A percentile compares a stretch with the other conserved stretches of the same genome.
These are phyloP conservation scores for Tinea pellionella DNA, from an alignment of 2,888 invertebrate genomes.

Conservation along the genomic window DNA sequence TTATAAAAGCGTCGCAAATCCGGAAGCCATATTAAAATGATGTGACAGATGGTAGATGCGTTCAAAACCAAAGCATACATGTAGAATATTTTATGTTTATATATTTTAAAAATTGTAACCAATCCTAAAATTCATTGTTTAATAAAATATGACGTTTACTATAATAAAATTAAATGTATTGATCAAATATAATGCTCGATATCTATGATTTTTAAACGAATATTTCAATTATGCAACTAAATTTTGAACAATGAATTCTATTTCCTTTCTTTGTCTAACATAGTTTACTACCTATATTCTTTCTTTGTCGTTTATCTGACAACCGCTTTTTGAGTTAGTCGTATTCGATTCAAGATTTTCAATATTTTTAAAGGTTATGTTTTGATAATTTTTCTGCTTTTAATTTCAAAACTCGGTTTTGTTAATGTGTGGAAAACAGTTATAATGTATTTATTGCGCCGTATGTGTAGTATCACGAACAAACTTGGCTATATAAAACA, in stretches of 20 bases:
- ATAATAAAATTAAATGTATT: too few species aligned
- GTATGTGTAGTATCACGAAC: constrained; percentile 25
- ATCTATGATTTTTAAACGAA: too few species aligned
- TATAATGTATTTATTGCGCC: constrained; percentile 29
- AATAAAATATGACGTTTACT: too few species aligned
- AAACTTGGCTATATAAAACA: constrained; percentile 23
- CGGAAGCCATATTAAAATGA: neutral
- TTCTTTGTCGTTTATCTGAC: neutral
- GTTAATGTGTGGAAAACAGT: neutral
- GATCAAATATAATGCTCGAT: too few species aligned
- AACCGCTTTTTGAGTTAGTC: neutral
- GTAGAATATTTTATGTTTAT: too few species aligned
- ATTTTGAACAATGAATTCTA: neutral
- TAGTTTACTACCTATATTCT: neutral
- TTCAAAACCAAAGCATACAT: too few species aligned
- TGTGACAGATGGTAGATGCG: too few species aligned
- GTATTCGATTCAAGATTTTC: neutral
- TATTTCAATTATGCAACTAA: too few species aligned
- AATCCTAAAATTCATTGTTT: too few species aligned
- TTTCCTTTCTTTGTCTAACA: neutral
- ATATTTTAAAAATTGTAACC: too few species aligned
- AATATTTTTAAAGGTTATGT: too few species aligned
- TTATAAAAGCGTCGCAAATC: neutral
- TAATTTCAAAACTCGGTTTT: neutral
- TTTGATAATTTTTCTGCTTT: neutral